phyloP scores from a whole-genome alignment of 2,113 vertebrate genomes.

The Carassius gibelio region DNA sequence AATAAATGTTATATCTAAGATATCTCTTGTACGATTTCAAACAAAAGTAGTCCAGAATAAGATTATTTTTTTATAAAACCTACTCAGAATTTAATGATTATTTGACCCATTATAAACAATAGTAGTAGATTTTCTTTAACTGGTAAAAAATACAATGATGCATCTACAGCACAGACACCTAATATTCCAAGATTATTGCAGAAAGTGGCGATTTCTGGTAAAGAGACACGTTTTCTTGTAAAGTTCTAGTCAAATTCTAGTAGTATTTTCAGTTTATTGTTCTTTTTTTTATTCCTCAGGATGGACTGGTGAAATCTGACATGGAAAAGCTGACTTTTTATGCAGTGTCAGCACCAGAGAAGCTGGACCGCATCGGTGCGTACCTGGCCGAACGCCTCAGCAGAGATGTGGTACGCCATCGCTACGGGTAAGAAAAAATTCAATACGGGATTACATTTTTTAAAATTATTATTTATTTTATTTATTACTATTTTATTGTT shows the following conservation, averaged over 20 bases:
- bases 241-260: background rate
- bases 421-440: slow-evolving; percentile 82
- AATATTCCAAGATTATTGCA: background rate
- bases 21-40: background rate
- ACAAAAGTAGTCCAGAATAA: background rate
- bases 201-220: background rate
- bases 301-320: slow-evolving; percentile 95
- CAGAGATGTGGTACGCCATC: slow-evolving; percentile 91
- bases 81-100: background rate
- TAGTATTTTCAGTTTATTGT: background rate
- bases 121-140: background rate
- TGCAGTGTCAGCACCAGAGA: slow-evolving; percentile 95
- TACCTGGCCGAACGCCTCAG: slow-evolving; percentile 93
- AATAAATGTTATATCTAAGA: background rate
- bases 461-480: too few relatives aligned
- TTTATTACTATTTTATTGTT: too few relatives aligned
- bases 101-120: background rate
- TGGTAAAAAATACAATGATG: background rate
- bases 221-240: background rate
- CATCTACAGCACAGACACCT: background rate
- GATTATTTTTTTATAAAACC: background rate
- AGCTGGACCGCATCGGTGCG: slow-evolving; percentile 91
- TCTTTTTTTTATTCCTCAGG: slow-evolving; percentile 67
- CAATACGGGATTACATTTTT: too few relatives aligned
- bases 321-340: slow-evolving; percentile 99